Percentiles rank a stretch among this genome's conserved stretches.
Conservation (phyloP, 2,888 invertebrate genomes). For the Apodemia zela region DNA sequence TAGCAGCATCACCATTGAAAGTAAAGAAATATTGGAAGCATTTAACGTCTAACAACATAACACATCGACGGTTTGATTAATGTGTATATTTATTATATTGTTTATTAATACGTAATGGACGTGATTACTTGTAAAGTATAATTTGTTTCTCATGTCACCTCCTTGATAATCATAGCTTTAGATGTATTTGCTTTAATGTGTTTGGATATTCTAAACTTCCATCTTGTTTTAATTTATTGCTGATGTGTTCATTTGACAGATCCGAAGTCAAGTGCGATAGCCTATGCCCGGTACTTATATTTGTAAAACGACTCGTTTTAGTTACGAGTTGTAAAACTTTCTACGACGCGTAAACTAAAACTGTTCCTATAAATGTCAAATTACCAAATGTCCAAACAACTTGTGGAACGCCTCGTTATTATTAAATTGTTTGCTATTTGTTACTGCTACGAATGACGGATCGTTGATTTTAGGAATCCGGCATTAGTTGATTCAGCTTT, state of each 20-base stretch:
- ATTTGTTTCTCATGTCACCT: constrained; percentile 13
- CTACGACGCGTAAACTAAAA: too few relatives aligned
- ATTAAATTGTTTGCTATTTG: too few relatives aligned
- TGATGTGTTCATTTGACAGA: background rate
- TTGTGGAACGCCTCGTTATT: too few relatives aligned
- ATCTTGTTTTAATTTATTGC: background rate
- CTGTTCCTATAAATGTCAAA: too few relatives aligned
- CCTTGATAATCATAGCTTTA: constrained; percentile 5
- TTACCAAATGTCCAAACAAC: too few relatives aligned
- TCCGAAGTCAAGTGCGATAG: background rate
- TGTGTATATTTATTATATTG: constrained; percentile 19
- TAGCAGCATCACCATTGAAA: constrained; percentile 22
- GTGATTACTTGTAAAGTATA: constrained; percentile 14
- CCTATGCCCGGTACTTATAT: too few relatives aligned
- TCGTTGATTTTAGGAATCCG: too few relatives aligned
- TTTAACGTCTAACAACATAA: constrained; percentile 29
- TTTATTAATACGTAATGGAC: constrained; percentile 17
- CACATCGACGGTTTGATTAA: constrained; percentile 26
- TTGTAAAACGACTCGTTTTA: too few relatives aligned
- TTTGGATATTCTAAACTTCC: background rate
- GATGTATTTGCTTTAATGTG: constrained; percentile 1
- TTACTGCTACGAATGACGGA: too few relatives aligned
- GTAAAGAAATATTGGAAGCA: constrained; percentile 26
- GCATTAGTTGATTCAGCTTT: too few relatives aligned
- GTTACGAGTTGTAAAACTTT: too few relatives aligned